Percentiles rank a stretch among this genome's conserved stretches.
These are phyloP conservation scores for Cotesia vestalis DNA, from an alignment of 1,140 invertebrate genomes.

Conservation along the genomic window DNA sequence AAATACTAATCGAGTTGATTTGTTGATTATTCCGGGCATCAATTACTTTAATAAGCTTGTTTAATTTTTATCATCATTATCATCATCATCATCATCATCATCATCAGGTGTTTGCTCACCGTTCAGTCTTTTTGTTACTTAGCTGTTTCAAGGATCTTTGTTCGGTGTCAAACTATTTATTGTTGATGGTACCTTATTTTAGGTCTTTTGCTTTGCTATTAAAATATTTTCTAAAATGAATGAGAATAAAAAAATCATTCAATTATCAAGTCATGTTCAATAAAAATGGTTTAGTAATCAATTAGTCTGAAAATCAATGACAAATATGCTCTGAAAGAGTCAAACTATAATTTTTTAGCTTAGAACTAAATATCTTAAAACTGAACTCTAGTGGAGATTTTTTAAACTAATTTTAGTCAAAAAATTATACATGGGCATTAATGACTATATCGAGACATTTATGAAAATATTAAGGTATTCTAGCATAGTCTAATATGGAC, in stretches of 20 bases:
- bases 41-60: constrained; percentile 20
- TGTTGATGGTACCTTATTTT: background rate
- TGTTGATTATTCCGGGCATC: constrained; percentile 17
- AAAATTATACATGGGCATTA: no score
- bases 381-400: no score
- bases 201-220: background rate
- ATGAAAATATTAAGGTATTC: no score
- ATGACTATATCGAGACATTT: no score
- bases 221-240: background rate
- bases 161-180: background rate
- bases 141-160: background rate
- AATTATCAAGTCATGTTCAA: no score
- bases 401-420: no score
- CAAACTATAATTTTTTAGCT: no score
- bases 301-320: no score
- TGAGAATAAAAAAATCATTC: background rate
- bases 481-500: no score
- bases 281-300: no score
- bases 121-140: background rate
- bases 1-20: constrained; percentile 11
- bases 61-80: constrained; percentile 8
- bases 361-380: no score
- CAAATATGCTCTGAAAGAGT: no score
- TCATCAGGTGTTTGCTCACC: constrained; percentile 8
- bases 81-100: background rate